Evolutionary conservation across 2,888 invertebrate genomes (phyloP).

Genomic region (Ptilodon capucinus): DNA sequence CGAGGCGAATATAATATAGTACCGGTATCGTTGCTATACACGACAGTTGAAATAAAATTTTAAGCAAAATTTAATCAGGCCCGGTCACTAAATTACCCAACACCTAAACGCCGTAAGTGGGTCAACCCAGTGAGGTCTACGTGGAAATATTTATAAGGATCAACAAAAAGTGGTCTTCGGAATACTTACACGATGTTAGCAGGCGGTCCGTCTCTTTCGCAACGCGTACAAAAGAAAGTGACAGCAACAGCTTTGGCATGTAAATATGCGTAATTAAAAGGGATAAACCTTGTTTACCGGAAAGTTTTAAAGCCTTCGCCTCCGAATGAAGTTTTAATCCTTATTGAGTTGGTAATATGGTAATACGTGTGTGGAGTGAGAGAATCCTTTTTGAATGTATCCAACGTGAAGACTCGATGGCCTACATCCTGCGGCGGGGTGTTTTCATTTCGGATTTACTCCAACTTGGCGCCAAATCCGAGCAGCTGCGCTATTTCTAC

Average conservation of each 20-base stretch:
- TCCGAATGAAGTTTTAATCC: slow-evolving; percentile 73
- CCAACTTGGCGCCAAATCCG: slow-evolving; percentile 74
- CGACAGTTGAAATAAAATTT: slow-evolving; percentile 32
- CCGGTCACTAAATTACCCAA: slow-evolving; percentile 46
- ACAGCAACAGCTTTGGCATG: slow-evolving; percentile 44
- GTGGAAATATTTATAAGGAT: slow-evolving; percentile 55
- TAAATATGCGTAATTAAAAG: slow-evolving; percentile 65
- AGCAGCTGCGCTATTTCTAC: slow-evolving; percentile 71
- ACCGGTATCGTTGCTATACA: slow-evolving; percentile 7
- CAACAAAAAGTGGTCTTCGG: slow-evolving; percentile 47
- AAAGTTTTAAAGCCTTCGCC: slow-evolving; percentile 63
- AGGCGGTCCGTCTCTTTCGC: slow-evolving; percentile 33
- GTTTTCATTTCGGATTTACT: slow-evolving; percentile 80
- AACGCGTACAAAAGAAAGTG: slow-evolving; percentile 25
- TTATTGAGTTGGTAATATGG: slow-evolving; percentile 74
- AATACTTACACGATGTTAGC: slow-evolving; percentile 27
- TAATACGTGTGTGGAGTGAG: slow-evolving; percentile 61
- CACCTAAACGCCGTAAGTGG: slow-evolving; percentile 54
- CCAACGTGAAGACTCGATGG: slow-evolving; percentile 62
- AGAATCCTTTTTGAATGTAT: slow-evolving; percentile 75
- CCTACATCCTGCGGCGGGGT: slow-evolving; percentile 65
- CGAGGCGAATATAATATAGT: background rate
- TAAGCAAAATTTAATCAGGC: slow-evolving; percentile 39
- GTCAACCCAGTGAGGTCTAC: slow-evolving; percentile 49
- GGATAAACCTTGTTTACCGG: slow-evolving; percentile 62